Evolutionary conservation across 2,113 vertebrate genomes (phyloP), one percentile per base, ranked within the genome.

Genomic region (Cisticola juncidis): DNA sequence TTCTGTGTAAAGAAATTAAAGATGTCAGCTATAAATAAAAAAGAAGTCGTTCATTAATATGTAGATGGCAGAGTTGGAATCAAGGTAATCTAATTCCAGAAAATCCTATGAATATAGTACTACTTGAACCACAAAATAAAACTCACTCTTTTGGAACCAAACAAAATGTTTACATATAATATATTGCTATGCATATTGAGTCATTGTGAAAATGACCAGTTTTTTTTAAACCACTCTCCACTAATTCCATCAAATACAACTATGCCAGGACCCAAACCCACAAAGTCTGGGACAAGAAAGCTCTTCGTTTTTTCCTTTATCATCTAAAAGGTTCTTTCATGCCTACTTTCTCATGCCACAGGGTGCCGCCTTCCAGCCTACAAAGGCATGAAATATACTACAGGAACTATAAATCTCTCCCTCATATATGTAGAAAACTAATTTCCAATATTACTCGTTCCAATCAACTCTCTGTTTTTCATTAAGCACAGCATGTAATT

Each of bases 401-500:
- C 77, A 95, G 92, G 38, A 94, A 71, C 16, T 60, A 86, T 47
- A 92, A 86, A 95, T 79, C 51, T 78, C 23, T 73, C n/a, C 38
- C 38, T 74, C 38, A 28, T 31, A 25, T 44, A 94, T 0, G 3
- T 18, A 64, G 44, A 94, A 89, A 89, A 87, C 18, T 42, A 28
- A 81, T 91, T 94, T 95, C 64, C 83, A 81, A 77, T 66, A 84
- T 57, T 53, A 35, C 44, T 94, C 71, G 31, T 68, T 95, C 35
- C 81, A 94, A 36, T 68, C 65, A 78, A 70, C 56, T 65, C 23
- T 62, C 89, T 89, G 81, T 8, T 83, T 78, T 91, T 81, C 56
- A 89, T 78, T 89, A 91, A 87, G 51, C 18, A 45, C 0, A 0
- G 35, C 21, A 86, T 26, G 23, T 53, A 86, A 86, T 58, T 88